A percentile compares a stretch with the other conserved stretches of the same genome.
These are phyloP conservation scores for Steatornis caripensis DNA, from an alignment of 2,113 vertebrate species.

Conservation along the genomic window DNA sequence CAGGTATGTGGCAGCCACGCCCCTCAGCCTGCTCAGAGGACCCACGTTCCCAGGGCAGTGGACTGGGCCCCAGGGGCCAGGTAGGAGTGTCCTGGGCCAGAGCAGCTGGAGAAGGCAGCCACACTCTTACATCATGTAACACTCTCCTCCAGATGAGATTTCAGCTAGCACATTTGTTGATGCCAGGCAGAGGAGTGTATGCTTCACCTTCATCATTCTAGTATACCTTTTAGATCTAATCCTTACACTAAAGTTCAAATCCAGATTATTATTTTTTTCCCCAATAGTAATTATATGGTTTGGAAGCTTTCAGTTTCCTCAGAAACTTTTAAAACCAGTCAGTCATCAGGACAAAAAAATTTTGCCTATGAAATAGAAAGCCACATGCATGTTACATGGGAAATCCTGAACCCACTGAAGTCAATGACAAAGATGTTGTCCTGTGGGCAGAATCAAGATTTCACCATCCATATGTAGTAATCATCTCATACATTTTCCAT, in stretches of 20 bases:
- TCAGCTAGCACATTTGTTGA: neutral
- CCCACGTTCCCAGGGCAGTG: rapidly evolving
- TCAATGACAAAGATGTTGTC: neutral
- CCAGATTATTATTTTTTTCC: neutral
- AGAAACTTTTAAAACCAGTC: neutral
- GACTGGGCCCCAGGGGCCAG: neutral
- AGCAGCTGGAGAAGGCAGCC: neutral
- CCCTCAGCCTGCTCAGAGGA: neutral
- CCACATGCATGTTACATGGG: neutral
- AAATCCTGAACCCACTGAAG: neutral
- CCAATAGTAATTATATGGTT: neutral
- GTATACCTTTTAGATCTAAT: neutral
- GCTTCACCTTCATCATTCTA: neutral
- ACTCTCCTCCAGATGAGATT: neutral
- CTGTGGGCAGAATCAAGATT: neutral
- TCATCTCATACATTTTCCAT: neutral
- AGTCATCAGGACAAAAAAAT: neutral
- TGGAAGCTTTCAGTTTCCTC: neutral
- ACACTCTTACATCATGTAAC: neutral
- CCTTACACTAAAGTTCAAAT: neutral
- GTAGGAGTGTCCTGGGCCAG: neutral
- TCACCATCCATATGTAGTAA: neutral
- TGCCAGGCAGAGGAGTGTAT: neutral
- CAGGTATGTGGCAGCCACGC: rapidly evolving
- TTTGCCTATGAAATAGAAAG: neutral